These are phyloP conservation scores for Contarinia nasturtii DNA, from an alignment of 1,140 invertebrate species.

Conservation along the genomic window DNA sequence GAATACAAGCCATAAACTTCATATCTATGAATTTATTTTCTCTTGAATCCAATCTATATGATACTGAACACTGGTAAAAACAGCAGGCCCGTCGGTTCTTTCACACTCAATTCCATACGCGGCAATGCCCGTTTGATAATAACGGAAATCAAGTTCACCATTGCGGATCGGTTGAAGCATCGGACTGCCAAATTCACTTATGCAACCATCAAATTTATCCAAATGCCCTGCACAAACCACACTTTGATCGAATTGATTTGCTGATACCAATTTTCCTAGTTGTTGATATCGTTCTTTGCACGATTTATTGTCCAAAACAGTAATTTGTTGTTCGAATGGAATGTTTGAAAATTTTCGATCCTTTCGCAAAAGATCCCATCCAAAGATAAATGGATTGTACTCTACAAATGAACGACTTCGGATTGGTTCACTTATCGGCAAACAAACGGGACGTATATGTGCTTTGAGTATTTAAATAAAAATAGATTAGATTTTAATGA, in stretches of 20 bases:
- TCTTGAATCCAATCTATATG: constrained; percentile 29
- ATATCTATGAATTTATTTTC: background rate
- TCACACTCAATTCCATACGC: constrained; percentile 51
- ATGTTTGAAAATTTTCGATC: constrained; percentile 39
- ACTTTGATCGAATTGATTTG: constrained; percentile 27
- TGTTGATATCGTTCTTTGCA: constrained; percentile 39
- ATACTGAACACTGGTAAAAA: constrained; percentile 43
- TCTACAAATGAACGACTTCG: constrained; percentile 27
- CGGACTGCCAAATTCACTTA: constrained; percentile 62
- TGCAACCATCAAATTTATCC: constrained; percentile 56
- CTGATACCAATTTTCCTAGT: constrained; percentile 35
- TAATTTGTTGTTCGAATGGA: constrained; percentile 48
- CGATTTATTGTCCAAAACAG: constrained; percentile 36
- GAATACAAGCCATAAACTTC: too few relatives aligned
- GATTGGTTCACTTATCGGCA: constrained; percentile 35
- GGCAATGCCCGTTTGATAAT: constrained; percentile 35
- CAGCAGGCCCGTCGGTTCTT: constrained; percentile 40
- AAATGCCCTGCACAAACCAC: constrained; percentile 59
- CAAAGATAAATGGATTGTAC: constrained; percentile 42
- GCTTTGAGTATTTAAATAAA: constrained; percentile 25
- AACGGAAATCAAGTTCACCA: background rate
- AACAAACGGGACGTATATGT: constrained; percentile 52
- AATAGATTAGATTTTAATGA: too few relatives aligned
- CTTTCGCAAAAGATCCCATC: constrained; percentile 11
- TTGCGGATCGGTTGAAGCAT: constrained; percentile 29